Evolutionary conservation across 2,888 invertebrate species (phyloP).

Genomic region (Parapristionchus giblindavisi): DNA sequence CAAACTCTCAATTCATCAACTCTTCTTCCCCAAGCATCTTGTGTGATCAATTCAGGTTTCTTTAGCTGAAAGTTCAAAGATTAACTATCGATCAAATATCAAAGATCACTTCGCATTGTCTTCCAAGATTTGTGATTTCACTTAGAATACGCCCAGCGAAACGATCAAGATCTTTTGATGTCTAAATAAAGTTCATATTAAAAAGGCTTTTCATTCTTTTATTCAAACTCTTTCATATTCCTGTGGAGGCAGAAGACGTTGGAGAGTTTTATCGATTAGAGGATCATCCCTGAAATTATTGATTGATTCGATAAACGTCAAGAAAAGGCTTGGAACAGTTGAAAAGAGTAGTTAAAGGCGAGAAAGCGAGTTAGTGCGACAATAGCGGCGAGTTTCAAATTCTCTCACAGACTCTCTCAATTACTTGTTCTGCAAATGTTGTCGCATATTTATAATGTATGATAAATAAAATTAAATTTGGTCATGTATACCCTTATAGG

Average conservation of each 20-base stretch:
- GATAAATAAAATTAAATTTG: background rate
- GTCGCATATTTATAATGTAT: no score
- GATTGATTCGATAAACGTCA: background rate
- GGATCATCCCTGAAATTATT: conserved; percentile 57
- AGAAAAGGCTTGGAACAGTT: background rate
- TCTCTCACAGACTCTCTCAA: no score
- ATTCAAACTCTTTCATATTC: conserved; percentile 45
- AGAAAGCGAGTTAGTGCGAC: background rate
- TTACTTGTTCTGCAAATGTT: no score
- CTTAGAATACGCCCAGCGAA: conserved; percentile 73
- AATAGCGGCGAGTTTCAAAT: background rate
- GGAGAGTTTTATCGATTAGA: conserved; percentile 50
- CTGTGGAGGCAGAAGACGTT: conserved; percentile 47
- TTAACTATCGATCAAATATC: background rate
- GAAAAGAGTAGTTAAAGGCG: background rate
- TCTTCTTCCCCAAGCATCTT: conserved; percentile 74
- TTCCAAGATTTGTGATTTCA: conserved; percentile 72
- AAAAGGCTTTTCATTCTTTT: background rate
- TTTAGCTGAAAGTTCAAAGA: conserved; percentile 66
- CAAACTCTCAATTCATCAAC: conserved; percentile 70
- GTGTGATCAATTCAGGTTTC: conserved; percentile 72
- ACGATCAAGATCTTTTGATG: conserved; percentile 70
- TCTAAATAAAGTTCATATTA: conserved; percentile 30
- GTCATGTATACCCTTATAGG: background rate
- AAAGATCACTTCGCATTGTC: conserved; percentile 18